Base-by-base conservation (phyloP, 2,888 invertebrate genomes). In the Phaonia tiefii region DNA sequence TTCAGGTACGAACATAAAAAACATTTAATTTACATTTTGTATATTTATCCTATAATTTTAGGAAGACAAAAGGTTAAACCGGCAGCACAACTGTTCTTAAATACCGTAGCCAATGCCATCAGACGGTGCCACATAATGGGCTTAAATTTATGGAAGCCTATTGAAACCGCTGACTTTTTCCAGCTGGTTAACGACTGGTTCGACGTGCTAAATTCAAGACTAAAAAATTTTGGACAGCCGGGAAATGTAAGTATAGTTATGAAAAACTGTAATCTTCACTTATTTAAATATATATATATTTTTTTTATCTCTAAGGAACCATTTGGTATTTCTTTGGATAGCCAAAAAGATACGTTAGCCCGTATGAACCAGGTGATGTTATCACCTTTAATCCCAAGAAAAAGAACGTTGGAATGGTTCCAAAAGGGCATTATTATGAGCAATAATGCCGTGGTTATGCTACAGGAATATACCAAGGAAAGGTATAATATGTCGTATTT, bases 161-260 rank as follows among this genome's bases (percentile, higher is more conserved):
- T 49, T n/a, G n/a, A n/a, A n/a, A n/a, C n/a, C n/a, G n/a, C n/a
- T 7, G 79, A 83, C 13, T 31, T 31, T 31, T 5, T 31, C 3
- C 31, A 31, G 31, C 31, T 82, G 4, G 39, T 80, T 0, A 84
- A 83, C 49, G 81, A 84, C 69, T 85, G 84, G 85, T 83, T 75
- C 31, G 60, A 75, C 26, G 37, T 75, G 0, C 13, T 69, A 11
- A 75, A 75, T 49, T 75, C 75, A 2, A 25, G 2, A 3, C 15
- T 56, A 31, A 56, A 67, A 1, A 46, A 56, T 1, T 66, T 26
- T 13, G n/a, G 13, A 10, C 20, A 37, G n/a, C 74, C 74, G 37
- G 54, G 74, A 5, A 74, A 74, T 66, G 56, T 74, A 51, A 5
- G 22, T 46, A 26, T 22, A 39, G 63, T 20, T 22, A n/a, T 44